Conservation (phyloP, 2,113 vertebrate genomes). For the Colius striatus region DNA sequence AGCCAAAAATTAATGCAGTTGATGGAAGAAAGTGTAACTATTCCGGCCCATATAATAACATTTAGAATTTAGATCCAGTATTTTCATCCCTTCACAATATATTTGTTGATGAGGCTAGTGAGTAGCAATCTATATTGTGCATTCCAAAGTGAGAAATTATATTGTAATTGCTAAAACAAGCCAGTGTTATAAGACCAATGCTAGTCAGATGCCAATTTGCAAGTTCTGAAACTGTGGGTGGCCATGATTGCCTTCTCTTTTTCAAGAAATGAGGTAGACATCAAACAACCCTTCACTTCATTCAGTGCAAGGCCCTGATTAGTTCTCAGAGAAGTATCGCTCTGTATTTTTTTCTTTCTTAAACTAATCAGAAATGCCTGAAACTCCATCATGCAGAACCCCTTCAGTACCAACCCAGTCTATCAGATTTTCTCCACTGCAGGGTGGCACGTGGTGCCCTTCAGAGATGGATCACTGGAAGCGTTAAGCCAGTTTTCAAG, state of each 20-base stretch:
- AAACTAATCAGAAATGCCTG: not conserved
- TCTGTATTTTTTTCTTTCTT: not conserved
- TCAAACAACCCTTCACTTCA: not conserved
- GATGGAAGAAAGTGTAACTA: not conserved
- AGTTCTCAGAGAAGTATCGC: not conserved
- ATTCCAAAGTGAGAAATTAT: not conserved
- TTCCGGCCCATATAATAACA: not conserved
- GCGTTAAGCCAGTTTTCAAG: not conserved
- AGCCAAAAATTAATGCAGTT: slow-evolving; percentile 43
- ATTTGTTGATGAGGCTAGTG: slow-evolving; percentile 21
- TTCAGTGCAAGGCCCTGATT: not conserved
- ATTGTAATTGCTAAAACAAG: not conserved
- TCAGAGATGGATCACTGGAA: not conserved
- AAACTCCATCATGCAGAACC: not conserved
- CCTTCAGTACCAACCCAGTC: not conserved
- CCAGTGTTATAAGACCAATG: not conserved
- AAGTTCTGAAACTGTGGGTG: not conserved
- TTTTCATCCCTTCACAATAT: slow-evolving; percentile 22
- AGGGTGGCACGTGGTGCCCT: not conserved
- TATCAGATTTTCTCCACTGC: not conserved
- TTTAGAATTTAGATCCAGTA: slow-evolving; percentile 5
- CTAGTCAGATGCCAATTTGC: not conserved
- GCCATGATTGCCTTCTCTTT: not conserved
- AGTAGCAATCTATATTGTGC: not conserved
- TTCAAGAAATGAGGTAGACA: not conserved